phyloP scores from a whole-genome alignment of 2,797 vertebrate species.

The Tenualosa ilisha region DNA sequence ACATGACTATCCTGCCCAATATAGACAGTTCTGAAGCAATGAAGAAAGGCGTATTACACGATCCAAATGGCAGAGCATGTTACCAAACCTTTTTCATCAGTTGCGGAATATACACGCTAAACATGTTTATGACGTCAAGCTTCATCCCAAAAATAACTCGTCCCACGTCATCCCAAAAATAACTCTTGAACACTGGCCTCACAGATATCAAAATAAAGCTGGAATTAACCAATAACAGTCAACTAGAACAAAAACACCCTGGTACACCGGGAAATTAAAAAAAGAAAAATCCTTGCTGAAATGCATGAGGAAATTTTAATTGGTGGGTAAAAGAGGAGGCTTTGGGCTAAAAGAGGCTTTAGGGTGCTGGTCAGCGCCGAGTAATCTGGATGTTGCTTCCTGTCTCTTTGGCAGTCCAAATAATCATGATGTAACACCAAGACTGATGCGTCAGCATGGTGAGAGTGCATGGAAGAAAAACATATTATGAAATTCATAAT shows the following conservation, averaged over 20 bases:
- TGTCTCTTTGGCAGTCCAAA: background rate
- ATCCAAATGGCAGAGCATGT: background rate
- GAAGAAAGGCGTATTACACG: background rate
- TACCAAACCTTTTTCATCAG: too few relatives aligned
- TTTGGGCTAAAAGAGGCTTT: constrained; percentile 9
- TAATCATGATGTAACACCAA: background rate
- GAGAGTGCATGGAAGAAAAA: background rate
- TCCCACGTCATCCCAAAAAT: background rate
- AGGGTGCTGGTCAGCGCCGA: background rate
- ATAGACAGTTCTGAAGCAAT: background rate
- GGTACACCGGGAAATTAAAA: background rate
- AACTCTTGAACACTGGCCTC: background rate
- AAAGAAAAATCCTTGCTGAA: background rate
- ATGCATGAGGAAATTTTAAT: background rate
- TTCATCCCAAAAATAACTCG: background rate
- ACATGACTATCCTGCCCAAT: background rate
- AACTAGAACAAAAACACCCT: background rate
- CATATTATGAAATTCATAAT: background rate
- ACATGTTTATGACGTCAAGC: background rate
- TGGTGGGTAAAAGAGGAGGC: background rate
- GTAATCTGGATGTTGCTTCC: background rate
- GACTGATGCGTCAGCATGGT: background rate
- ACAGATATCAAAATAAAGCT: background rate
- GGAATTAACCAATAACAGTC: background rate
- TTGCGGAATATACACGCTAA: background rate